These are phyloP conservation scores for Seladonia tumulorum DNA, from an alignment of 2,888 invertebrate genomes.

Conservation along the genomic window DNA sequence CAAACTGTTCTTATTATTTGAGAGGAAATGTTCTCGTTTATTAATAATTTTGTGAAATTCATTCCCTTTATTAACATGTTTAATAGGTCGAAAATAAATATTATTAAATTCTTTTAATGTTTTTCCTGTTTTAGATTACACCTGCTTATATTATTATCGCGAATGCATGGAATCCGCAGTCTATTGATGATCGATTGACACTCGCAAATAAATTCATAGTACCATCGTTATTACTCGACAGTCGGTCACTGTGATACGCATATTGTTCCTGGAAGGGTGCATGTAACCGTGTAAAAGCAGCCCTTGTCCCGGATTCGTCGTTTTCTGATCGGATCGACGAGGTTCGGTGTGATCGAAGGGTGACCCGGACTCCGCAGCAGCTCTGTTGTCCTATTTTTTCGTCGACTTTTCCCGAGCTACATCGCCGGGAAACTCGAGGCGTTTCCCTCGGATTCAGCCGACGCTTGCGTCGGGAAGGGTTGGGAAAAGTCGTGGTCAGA, in stretches of 20 bases:
- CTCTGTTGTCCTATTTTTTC: slow-evolving; percentile 3
- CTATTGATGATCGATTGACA: neutral
- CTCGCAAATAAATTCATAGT: neutral
- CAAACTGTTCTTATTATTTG: neutral
- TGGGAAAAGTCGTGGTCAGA: slow-evolving; percentile 71
- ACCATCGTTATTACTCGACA: neutral
- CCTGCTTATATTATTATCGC: too few relatives aligned
- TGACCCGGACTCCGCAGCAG: neutral
- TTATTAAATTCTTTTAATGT: neutral
- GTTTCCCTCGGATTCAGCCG: slow-evolving; percentile 62
- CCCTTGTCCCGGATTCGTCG: slow-evolving; percentile 38
- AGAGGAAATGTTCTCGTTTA: neutral
- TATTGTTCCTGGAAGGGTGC: slow-evolving; percentile 7
- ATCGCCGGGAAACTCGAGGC: slow-evolving; percentile 42
- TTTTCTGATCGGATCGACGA: slow-evolving; percentile 53
- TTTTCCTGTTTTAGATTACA: too few relatives aligned
- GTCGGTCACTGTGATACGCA: slow-evolving; percentile 9
- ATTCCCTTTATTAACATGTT: neutral
- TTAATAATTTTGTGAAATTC: neutral
- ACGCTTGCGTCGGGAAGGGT: slow-evolving; percentile 55
- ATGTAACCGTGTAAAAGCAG: slow-evolving; percentile 53
- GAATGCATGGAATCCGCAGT: neutral
- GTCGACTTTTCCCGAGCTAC: slow-evolving; percentile 58
- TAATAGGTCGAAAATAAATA: neutral
- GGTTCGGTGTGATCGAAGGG: slow-evolving; percentile 41